Evolutionary conservation across 2,888 invertebrate genomes (phyloP).

Genomic region (Euplagia quadripunctaria): DNA sequence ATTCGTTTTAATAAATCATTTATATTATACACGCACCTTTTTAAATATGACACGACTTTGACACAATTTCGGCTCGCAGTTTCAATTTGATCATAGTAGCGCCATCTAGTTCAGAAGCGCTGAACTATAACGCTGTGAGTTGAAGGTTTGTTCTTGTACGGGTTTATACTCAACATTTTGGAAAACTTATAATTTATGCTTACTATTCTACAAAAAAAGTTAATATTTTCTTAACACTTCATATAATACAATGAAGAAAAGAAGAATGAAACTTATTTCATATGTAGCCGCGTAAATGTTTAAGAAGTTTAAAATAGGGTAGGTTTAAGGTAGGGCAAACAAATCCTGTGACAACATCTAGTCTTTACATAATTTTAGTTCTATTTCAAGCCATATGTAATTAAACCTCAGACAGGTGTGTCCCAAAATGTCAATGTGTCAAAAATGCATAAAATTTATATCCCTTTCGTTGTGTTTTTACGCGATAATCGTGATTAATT

Average conservation of each 20-base stretch:
- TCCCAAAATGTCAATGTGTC: conserved; percentile 61
- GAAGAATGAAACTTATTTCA: too few species aligned
- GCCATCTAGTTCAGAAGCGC: conserved; percentile 67
- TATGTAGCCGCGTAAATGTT: too few species aligned
- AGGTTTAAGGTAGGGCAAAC: not conserved
- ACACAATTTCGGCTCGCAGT: conserved; percentile 61
- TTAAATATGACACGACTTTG: conserved; percentile 72
- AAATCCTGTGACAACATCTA: conserved; percentile 31
- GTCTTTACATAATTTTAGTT: conserved; percentile 31
- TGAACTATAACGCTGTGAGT: conserved; percentile 49
- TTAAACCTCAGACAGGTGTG: conserved; percentile 43
- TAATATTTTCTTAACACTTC: too few species aligned
- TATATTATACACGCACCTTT: conserved; percentile 63
- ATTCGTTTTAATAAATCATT: conserved; percentile 69
- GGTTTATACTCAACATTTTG: not conserved
- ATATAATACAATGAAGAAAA: too few species aligned
- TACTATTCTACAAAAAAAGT: too few species aligned
- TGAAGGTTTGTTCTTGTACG: not conserved
- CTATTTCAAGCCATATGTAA: conserved; percentile 37
- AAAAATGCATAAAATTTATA: conserved; percentile 51
- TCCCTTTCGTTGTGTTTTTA: conserved; percentile 55
- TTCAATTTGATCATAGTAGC: conserved; percentile 53
- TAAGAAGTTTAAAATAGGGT: too few species aligned
- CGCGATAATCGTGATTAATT: conserved; percentile 64
- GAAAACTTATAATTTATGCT: too few species aligned